Evolutionary conservation across 2,888 invertebrate genomes (phyloP).

Genomic region (Bruchidius siliquastri): DNA sequence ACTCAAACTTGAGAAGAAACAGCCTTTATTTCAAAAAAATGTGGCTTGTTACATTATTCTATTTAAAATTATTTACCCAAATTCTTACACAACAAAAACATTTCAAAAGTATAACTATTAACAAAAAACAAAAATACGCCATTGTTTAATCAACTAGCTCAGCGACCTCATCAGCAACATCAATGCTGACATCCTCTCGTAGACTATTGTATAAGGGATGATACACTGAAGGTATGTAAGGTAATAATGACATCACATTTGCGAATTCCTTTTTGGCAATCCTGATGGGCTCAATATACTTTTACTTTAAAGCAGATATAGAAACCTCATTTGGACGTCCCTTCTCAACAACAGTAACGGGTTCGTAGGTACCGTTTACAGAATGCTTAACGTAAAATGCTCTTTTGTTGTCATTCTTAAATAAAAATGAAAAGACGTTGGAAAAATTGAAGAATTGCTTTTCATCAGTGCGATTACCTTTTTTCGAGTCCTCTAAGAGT

Average conservation of each 20-base stretch:
- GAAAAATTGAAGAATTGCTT: neutral
- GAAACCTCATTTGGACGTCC: slow-evolving; percentile 5
- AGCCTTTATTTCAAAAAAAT: too few species aligned
- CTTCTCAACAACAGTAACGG: slow-evolving; percentile 3
- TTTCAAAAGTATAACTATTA: too few species aligned
- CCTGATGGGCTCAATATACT: slow-evolving; percentile 5
- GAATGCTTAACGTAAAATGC: slow-evolving; percentile 6
- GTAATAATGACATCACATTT: slow-evolving; percentile 8
- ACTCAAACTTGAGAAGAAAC: too few species aligned
- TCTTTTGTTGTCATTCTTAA: slow-evolving; percentile 1
- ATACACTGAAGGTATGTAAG: slow-evolving; percentile 6
- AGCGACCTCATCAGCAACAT: slow-evolving; percentile 1
- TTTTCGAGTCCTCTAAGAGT: too few species aligned
- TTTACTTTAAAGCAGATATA: slow-evolving; percentile 6
- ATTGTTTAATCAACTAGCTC: too few species aligned
- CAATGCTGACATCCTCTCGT: slow-evolving; percentile 4
- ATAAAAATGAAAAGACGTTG: slow-evolving; percentile 5
- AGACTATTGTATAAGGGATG: slow-evolving; percentile 6
- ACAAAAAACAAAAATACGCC: too few species aligned
- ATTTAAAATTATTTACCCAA: too few species aligned
- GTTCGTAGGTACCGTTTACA: slow-evolving; percentile 4
- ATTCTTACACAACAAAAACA: too few species aligned
- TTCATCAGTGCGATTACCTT: too few species aligned
- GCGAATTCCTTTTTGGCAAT: slow-evolving; percentile 9
- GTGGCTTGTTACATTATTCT: too few species aligned